These are phyloP conservation scores for Dicaeum eximium DNA, from an alignment of 2,113 vertebrate species.

Conservation along the genomic window DNA sequence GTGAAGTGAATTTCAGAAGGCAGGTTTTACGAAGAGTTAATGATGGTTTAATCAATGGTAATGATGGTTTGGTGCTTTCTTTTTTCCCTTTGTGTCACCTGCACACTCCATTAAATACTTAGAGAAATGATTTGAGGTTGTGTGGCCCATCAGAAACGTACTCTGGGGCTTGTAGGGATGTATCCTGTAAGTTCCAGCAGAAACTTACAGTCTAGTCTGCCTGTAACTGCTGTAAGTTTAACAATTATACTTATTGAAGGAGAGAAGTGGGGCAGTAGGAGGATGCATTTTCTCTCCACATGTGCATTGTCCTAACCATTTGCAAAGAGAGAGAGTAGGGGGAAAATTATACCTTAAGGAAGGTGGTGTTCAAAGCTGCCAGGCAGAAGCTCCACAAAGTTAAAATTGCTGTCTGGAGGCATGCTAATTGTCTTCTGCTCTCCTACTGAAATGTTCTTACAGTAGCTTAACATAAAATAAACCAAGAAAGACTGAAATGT, in stretches of 20 bases:
- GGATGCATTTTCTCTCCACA: background rate
- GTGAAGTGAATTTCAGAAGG: background rate
- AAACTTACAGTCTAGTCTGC: background rate
- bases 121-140: background rate
- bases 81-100: accelerated
- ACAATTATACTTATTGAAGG: background rate
- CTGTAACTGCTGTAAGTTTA: background rate
- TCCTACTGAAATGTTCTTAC: background rate
- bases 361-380: background rate
- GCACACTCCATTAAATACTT: background rate
- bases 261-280: background rate
- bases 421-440: background rate
- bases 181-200: background rate
- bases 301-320: background rate
- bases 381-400: background rate
- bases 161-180: background rate
- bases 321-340: background rate
- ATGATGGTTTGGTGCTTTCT: accelerated
- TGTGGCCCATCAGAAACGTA: background rate
- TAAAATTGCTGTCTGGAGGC: background rate
- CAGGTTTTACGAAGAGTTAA: background rate
- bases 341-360: background rate
- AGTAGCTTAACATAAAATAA: background rate
- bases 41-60: background rate
- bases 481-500: background rate